Conservation (phyloP, 2,888 invertebrate species). For the Rhynchonema sp. region DNA sequence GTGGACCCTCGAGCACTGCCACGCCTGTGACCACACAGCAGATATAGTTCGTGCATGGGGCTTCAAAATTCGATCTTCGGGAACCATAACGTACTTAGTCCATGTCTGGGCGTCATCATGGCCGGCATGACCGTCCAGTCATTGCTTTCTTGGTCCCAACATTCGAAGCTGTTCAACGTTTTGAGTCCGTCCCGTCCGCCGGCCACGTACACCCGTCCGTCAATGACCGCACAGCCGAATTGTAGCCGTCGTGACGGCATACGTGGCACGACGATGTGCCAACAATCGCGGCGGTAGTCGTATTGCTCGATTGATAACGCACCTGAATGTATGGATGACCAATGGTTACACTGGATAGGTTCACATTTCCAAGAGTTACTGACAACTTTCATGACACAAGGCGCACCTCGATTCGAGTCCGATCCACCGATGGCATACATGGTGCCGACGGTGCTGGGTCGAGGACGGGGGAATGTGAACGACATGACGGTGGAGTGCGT, state of each 20-base stretch:
- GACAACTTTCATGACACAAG: neutral
- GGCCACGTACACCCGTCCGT: slow-evolving; percentile 43
- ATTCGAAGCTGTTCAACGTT: slow-evolving; percentile 42
- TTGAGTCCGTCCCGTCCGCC: slow-evolving; percentile 81
- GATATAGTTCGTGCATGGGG: too few species aligned
- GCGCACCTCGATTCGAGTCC: slow-evolving; percentile 58
- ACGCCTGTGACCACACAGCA: slow-evolving; percentile 31
- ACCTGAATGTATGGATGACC: slow-evolving; percentile 36
- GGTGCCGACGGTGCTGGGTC: slow-evolving; percentile 73
- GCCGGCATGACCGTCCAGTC: slow-evolving; percentile 60
- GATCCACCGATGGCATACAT: slow-evolving; percentile 74
- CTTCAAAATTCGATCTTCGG: too few species aligned
- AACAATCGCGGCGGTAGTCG: slow-evolving; percentile 55
- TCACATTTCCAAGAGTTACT: too few species aligned
- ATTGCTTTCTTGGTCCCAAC: slow-evolving; percentile 37
- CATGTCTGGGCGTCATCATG: slow-evolving; percentile 64
- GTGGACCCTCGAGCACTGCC: slow-evolving; percentile 53
- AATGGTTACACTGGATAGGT: neutral
- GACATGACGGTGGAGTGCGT: neutral
- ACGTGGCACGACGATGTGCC: slow-evolving; percentile 46
- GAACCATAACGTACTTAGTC: slow-evolving; percentile 28
- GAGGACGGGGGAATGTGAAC: slow-evolving; percentile 34
- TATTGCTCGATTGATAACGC: slow-evolving; percentile 76
- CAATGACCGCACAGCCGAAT: slow-evolving; percentile 62
- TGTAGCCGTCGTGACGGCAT: slow-evolving; percentile 64